Conservation (phyloP, 2,888 invertebrate genomes). For the Cryptocheilus praepositus region DNA sequence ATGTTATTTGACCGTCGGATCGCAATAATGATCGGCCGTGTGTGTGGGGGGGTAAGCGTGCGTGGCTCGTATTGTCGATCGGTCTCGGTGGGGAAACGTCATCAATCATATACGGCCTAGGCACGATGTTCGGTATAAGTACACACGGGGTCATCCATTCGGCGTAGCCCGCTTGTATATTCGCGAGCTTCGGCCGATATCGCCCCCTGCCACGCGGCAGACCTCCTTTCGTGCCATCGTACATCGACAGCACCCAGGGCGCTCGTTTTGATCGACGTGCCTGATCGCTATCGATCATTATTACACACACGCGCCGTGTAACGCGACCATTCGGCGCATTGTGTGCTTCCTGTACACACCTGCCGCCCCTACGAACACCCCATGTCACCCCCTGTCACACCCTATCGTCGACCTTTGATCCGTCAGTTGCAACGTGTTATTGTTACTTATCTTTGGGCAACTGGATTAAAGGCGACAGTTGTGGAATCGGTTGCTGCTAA, state of each 20-base stretch:
- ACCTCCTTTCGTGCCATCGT: conserved; percentile 25
- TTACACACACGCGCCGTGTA: conserved; percentile 22
- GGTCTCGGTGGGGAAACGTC: conserved; percentile 44
- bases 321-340: conserved; percentile 11
- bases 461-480: too few relatives aligned
- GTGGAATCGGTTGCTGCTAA: too few relatives aligned
- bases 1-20: too few relatives aligned
- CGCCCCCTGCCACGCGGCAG: too few relatives aligned
- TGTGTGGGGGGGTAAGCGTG: too few relatives aligned
- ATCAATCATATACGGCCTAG: conserved; percentile 41
- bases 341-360: conserved; percentile 11
- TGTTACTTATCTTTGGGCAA: too few relatives aligned
- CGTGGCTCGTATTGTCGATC: conserved; percentile 28
- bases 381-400: too few relatives aligned
- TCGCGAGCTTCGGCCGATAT: conserved; percentile 24
- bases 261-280: conserved; percentile 35
- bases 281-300: conserved; percentile 57
- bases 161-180: conserved; percentile 30
- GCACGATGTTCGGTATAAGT: conserved; percentile 53
- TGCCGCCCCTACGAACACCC: too few relatives aligned
- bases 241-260: conserved; percentile 36
- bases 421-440: too few relatives aligned
- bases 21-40: too few relatives aligned
- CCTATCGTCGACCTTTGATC: too few relatives aligned
- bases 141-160: conserved; percentile 45